These are phyloP conservation scores for Microtus montanus DNA, from an alignment of 2,113 vertebrate species.

Conservation along the genomic window DNA sequence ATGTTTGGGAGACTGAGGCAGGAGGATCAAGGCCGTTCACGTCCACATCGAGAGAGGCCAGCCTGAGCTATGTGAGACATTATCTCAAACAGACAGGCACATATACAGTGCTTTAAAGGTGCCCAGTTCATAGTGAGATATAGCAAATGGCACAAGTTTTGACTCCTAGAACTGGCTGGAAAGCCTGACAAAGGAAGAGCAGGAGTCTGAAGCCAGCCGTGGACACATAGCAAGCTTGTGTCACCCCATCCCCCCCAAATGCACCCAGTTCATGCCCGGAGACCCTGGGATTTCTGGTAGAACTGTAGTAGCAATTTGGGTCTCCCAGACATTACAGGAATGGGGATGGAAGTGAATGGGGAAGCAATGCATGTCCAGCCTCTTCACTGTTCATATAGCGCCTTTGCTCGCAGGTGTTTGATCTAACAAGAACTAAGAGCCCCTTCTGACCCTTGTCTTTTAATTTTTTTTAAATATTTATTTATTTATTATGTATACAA, in stretches of 20 bases:
- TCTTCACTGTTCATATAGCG: background rate
- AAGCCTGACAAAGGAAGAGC: background rate
- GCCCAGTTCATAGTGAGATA: background rate
- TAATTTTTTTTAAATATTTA: background rate
- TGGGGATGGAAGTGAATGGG: background rate
- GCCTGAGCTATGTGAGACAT: background rate
- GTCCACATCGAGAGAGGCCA: background rate
- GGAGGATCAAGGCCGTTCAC: background rate
- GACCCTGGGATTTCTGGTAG: background rate
- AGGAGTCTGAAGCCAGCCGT: background rate
- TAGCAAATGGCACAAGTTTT: background rate
- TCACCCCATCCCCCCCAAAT: background rate
- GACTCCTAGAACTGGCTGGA: background rate
- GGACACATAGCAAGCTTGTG: background rate
- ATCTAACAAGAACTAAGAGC: background rate
- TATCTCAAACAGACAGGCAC: background rate
- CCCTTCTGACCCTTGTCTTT: background rate
- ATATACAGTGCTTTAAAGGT: background rate
- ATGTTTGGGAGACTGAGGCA: background rate
- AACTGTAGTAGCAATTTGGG: background rate
- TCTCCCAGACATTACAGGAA: background rate
- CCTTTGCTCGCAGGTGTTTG: background rate
- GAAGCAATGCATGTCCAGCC: background rate
- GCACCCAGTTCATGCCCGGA: background rate
- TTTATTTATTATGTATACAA: no score